Conservation (phyloP, 1,140 invertebrate genomes). For the Arctopsyche grandis region DNA sequence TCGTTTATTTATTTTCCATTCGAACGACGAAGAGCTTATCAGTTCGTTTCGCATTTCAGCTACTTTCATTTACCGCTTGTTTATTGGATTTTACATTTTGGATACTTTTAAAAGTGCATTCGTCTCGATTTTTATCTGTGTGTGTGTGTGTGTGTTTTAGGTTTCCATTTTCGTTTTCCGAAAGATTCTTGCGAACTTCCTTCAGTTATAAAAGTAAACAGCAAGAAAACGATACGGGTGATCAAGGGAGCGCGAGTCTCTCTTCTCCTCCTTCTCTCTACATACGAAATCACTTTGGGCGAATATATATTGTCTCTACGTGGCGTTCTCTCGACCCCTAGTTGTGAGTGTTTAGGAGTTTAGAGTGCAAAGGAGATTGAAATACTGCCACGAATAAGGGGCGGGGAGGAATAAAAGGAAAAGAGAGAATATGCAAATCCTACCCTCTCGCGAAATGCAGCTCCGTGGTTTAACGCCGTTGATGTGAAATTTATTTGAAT, state of each 20-base stretch:
- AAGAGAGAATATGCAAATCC: constrained; percentile 36
- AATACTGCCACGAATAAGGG: constrained; percentile 35
- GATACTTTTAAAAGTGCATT: too few relatives aligned
- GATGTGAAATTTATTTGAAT: not conserved
- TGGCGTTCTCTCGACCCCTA: constrained; percentile 13
- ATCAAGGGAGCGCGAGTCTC: constrained; percentile 15
- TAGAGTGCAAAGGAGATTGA: constrained; percentile 45
- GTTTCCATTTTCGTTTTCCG: too few relatives aligned
- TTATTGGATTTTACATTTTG: too few relatives aligned
- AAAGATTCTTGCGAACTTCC: not conserved
- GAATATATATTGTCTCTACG: constrained; percentile 44
- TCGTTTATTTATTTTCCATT: too few relatives aligned
- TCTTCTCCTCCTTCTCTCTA: not conserved
- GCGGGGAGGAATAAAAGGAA: constrained; percentile 13
- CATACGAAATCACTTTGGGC: constrained; percentile 37
- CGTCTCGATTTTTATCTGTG: too few relatives aligned
- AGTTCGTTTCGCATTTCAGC: too few relatives aligned
- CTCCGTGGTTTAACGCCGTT: not conserved
- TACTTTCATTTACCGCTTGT: too few relatives aligned
- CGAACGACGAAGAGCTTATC: too few relatives aligned
- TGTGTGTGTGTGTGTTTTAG: too few relatives aligned
- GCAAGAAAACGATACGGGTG: constrained; percentile 33
- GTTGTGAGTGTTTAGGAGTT: constrained; percentile 37
- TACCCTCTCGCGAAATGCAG: not conserved
- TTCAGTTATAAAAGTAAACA: constrained; percentile 36